Evolutionary conservation across 2,797 vertebrate genomes (phyloP).

Genomic region (Furcifer pardalis): DNA sequence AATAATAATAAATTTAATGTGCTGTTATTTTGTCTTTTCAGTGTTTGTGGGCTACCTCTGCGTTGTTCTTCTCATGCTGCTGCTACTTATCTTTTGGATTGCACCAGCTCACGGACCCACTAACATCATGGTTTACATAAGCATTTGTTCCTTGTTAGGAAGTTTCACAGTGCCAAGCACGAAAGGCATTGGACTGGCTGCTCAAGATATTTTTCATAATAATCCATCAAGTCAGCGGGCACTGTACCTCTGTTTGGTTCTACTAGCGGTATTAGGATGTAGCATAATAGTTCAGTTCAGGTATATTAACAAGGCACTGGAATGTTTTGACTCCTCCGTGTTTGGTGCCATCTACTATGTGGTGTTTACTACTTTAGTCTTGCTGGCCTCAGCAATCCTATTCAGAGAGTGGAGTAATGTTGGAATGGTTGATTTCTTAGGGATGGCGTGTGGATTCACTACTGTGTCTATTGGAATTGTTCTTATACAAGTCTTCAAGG

Average conservation of each 20-base stretch:
- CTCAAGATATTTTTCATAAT: conserved; percentile 84
- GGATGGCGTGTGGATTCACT: conserved; percentile 88
- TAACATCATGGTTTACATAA: conserved; percentile 95
- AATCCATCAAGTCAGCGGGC: conserved; percentile 79
- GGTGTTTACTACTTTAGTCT: conserved; percentile 89
- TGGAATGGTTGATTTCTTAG: conserved; percentile 84
- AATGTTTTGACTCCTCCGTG: conserved; percentile 89
- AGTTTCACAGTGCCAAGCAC: conserved; percentile 96
- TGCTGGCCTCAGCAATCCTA: conserved; percentile 90
- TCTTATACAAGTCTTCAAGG: conserved; percentile 91
- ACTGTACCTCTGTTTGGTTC: conserved; percentile 83
- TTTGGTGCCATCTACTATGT: conserved; percentile 97
- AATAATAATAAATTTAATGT: conserved; percentile 4
- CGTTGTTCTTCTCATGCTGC: conserved; percentile 85
- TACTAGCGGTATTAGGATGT: conserved; percentile 83
- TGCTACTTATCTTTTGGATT: conserved; percentile 89
- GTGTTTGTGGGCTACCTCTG: conserved; percentile 87
- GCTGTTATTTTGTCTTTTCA: conserved; percentile 72
- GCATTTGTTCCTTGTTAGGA: conserved; percentile 94
- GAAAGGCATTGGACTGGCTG: conserved; percentile 93
- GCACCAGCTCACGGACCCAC: conserved; percentile 87
- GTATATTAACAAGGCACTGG: conserved; percentile 95
- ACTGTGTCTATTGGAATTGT: conserved; percentile 90
- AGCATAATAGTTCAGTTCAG: conserved; percentile 94
- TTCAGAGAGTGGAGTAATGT: conserved; percentile 93